Base-by-base conservation (phyloP, 2,888 invertebrate genomes). In the Acanthococcus lagerstroemiae region DNA sequence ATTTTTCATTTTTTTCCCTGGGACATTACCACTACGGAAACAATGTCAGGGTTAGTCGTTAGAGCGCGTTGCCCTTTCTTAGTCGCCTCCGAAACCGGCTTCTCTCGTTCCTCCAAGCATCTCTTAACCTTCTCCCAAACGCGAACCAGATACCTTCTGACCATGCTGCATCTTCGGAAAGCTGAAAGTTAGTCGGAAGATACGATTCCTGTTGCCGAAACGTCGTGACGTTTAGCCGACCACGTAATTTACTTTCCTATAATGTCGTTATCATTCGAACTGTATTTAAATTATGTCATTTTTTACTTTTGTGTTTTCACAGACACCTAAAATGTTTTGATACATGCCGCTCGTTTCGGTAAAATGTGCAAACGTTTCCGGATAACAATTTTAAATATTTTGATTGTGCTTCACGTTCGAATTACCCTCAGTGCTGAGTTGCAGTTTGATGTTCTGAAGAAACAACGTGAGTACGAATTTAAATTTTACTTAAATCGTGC, bases 351-450 rank as follows among this genome's bases (percentile, higher is more conserved):
- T 58, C 45, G 44, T 58, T 58, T 58, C 58, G 44, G 58, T 58
- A 58, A 58, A 58, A 58, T 58, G 58, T 58, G 58, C 58, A 58
- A 58, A 58, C 58, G 58, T 58, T 58, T 58, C 22, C 58, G 58
- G 45, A 45, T 58, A 24, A 37, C n/a, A 37, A 24, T 58, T 45
- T 58, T 58, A 25, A 58, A 58, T 58, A 58, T 58, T 58, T 45
- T 58, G 45, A 45, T 58, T 24, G 58, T 45, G 58, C 58, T 58
- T 58, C 58, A 46, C 45, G 37, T 58, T 45, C 58, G 58, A 58
- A 58, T 58, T 58, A 45, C n/a, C n/a, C n/a, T 45, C 58, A 58
- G 58, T 58, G 58, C 58, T 45, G 58, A 58, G 30, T 44, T 45
- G 45, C 58, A 37, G 17, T 58, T 58, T 58, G 58, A 58, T 58